Evolutionary conservation across 2,113 vertebrate species (phyloP).

Genomic region (Siniperca chuatsi): DNA sequence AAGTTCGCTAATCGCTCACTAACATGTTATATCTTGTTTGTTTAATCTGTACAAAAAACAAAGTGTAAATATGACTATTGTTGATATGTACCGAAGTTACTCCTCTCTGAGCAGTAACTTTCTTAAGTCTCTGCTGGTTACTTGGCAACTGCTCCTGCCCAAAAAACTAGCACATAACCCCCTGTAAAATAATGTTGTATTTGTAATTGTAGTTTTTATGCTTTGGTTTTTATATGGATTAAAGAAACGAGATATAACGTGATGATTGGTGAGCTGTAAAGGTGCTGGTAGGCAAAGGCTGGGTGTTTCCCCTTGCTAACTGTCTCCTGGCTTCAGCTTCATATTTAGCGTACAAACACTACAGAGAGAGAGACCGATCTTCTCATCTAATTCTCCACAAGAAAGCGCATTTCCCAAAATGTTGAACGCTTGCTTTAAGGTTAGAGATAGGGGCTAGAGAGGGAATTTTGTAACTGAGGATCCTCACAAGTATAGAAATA

Average conservation of each 20-base stretch:
- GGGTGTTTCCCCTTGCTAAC: constrained; percentile 7
- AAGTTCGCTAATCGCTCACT: too few relatives aligned
- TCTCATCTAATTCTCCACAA: neutral
- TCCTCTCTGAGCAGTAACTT: neutral
- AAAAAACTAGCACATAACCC: neutral
- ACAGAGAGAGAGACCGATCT: neutral
- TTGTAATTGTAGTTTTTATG: neutral
- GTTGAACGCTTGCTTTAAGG: neutral
- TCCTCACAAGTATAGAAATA: constrained; percentile 16
- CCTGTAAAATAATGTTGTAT: neutral
- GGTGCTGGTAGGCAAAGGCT: neutral
- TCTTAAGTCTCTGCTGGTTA: neutral
- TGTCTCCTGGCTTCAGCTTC: constrained; percentile 1
- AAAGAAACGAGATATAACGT: neutral
- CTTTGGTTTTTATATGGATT: neutral
- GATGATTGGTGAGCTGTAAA: neutral
- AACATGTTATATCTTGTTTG: neutral
- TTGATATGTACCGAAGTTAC: neutral
- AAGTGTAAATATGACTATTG: neutral
- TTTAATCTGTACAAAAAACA: neutral
- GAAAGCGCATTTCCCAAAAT: neutral
- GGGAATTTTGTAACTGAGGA: constrained; percentile 2
- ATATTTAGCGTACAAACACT: neutral
- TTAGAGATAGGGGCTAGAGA: neutral
- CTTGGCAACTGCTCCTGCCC: too few relatives aligned